A percentile compares a stretch with the other conserved stretches of the same genome.
phyloP scores from a whole-genome alignment of 2,888 invertebrate genomes.

The Dasypolia templi region DNA sequence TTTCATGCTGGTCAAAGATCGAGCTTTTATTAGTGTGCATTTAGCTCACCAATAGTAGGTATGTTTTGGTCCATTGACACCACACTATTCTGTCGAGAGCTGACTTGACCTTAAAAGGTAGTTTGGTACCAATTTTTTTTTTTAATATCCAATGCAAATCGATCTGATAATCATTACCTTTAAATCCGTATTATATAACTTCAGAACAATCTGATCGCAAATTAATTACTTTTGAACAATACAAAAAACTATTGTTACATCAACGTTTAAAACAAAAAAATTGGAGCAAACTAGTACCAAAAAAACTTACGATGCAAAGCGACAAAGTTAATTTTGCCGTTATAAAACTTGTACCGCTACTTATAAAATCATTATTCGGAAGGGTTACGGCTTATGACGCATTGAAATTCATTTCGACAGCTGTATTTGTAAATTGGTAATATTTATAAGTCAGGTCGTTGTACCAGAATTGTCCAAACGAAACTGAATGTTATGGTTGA shows the following conservation, averaged over 20 bases:
- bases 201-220: slow-evolving; percentile 59
- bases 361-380: slow-evolving; percentile 45
- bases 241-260: slow-evolving; percentile 66
- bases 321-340: slow-evolving; percentile 63
- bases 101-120: slow-evolving; percentile 9
- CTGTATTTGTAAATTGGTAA: slow-evolving; percentile 59
- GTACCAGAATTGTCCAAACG: slow-evolving; percentile 8
- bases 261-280: slow-evolving; percentile 53
- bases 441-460: slow-evolving; percentile 40
- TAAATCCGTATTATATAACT: slow-evolving; percentile 50
- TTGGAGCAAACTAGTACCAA: slow-evolving; percentile 51
- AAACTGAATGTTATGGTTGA: slow-evolving; percentile 12
- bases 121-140: not conserved
- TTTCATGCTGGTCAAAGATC: not conserved
- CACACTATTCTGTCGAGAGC: not conserved
- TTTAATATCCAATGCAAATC: slow-evolving; percentile 9
- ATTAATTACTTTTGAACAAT: slow-evolving; percentile 65
- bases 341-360: slow-evolving; percentile 45
- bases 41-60: not conserved
- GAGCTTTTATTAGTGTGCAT: not conserved
- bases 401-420: slow-evolving; percentile 57
- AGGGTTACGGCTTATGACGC: slow-evolving; percentile 44
- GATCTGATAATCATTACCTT: slow-evolving; percentile 11
- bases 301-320: slow-evolving; percentile 53
- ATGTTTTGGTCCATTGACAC: slow-evolving; percentile 8